These are phyloP conservation scores for Anastrepha ludens DNA, from an alignment of 1,140 invertebrate species.

Conservation along the genomic window DNA sequence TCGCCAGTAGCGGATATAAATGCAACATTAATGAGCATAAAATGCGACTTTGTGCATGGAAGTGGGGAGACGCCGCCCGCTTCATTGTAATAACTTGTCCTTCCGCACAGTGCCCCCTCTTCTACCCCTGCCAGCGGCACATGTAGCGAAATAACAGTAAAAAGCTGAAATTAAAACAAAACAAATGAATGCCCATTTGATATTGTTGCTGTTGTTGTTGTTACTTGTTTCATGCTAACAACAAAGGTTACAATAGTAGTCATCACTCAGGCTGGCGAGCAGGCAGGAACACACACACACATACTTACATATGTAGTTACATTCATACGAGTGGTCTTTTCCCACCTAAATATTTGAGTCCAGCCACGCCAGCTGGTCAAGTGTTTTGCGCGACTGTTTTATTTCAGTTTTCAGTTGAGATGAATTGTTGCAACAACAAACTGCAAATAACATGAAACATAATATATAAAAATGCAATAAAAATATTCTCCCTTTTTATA, in stretches of 20 bases:
- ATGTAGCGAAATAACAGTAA: slow-evolving; percentile 17
- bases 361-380: slow-evolving; percentile 33
- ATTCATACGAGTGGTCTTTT: background rate
- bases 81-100: background rate
- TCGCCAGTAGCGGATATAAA: slow-evolving; percentile 1
- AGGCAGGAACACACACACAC: background rate
- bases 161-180: slow-evolving; percentile 36
- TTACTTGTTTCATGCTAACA: background rate
- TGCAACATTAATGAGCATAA: slow-evolving; percentile 38
- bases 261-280: background rate
- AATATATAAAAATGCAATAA: slow-evolving; percentile 44
- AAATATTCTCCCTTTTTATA: background rate
- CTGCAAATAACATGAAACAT: slow-evolving; percentile 8
- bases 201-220: background rate
- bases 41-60: background rate
- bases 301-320: background rate
- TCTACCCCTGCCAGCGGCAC: background rate
- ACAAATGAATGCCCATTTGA: background rate
- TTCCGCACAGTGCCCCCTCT: background rate
- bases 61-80: background rate
- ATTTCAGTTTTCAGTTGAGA: slow-evolving; percentile 22
- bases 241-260: slow-evolving; percentile 14
- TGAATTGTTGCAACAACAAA: slow-evolving; percentile 30
- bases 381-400: slow-evolving; percentile 35
- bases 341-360: background rate